Evolutionary conservation across 2,888 invertebrate genomes (phyloP).

Genomic region (Xestia c-nigrum): DNA sequence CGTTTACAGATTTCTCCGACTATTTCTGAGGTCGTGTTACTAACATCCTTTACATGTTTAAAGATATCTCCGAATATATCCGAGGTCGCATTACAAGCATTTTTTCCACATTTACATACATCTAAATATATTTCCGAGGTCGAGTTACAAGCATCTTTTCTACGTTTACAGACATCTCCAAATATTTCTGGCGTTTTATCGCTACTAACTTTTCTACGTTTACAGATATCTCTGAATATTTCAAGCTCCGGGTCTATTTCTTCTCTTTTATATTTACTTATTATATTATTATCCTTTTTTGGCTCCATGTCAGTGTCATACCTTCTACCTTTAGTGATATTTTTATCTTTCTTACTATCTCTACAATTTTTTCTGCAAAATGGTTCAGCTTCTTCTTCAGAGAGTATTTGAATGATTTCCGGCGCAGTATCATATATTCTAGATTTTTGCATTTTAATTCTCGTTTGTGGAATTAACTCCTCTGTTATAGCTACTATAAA

Average conservation of each 20-base stretch:
- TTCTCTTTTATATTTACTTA: not conserved
- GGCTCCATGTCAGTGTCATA: not conserved
- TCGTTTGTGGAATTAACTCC: slow-evolving; percentile 10
- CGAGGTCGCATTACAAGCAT: not conserved
- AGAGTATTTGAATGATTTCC: not conserved
- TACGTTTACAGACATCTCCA: not conserved
- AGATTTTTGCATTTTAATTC: not conserved
- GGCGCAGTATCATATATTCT: not conserved
- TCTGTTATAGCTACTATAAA: slow-evolving; percentile 20
- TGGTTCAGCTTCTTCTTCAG: not conserved
- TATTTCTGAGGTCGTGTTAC: not conserved
- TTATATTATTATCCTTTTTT: not conserved
- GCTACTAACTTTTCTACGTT: not conserved
- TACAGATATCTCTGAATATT: not conserved
- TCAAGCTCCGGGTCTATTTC: not conserved
- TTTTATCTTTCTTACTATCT: not conserved
- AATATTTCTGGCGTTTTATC: not conserved
- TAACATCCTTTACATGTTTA: not conserved
- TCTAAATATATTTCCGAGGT: not conserved
- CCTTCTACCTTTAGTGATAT: not conserved
- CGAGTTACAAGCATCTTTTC: not conserved
- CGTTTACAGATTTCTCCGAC: not conserved
- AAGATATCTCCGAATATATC: not conserved
- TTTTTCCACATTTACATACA: not conserved
- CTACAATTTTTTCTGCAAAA: not conserved